These are phyloP conservation scores for Ephydatia muelleri DNA, from an alignment of 37 sponge, comb jelly and placozoan genomes.

Conservation along the genomic window DNA sequence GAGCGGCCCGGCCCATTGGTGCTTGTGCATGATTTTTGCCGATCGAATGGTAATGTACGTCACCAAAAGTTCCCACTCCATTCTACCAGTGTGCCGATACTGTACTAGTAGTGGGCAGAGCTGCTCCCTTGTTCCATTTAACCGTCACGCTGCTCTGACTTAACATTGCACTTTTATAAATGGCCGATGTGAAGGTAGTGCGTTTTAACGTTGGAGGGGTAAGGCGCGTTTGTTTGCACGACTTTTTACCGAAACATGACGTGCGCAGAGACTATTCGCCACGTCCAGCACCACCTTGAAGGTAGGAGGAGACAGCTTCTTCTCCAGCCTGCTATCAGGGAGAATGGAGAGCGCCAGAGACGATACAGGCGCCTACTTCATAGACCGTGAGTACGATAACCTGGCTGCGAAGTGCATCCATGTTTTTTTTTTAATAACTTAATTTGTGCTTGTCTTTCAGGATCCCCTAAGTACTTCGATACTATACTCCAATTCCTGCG, in stretches of 20 bases:
- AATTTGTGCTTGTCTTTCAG: constrained; percentile 10
- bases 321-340: constrained; percentile 61
- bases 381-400: constrained; percentile 60
- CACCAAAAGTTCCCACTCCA: constrained; percentile 74
- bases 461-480: constrained; percentile 64
- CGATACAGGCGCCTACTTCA: constrained; percentile 61
- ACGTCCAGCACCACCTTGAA: constrained; percentile 49
- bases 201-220: constrained; percentile 67
- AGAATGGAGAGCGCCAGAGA: constrained; percentile 50
- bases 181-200: constrained; percentile 13
- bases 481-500: constrained; percentile 69
- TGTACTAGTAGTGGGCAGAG: not conserved
- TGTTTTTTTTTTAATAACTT: not conserved
- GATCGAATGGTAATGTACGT: constrained; percentile 41
- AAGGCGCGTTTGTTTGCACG: constrained; percentile 8
- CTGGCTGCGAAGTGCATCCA: not conserved
- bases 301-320: constrained; percentile 70
- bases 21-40: too few relatives aligned
- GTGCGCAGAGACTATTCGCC: constrained; percentile 32
- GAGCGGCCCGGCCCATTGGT: too few relatives aligned
- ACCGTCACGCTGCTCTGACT: not conserved
- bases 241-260: not conserved
- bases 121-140: constrained; percentile 7
- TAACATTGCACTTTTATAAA: not conserved
- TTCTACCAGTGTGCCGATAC: constrained; percentile 94